Evolutionary conservation across 2,113 vertebrate species (phyloP), one percentile per base, ranked within the genome.

Genomic region (Athene noctua): DNA sequence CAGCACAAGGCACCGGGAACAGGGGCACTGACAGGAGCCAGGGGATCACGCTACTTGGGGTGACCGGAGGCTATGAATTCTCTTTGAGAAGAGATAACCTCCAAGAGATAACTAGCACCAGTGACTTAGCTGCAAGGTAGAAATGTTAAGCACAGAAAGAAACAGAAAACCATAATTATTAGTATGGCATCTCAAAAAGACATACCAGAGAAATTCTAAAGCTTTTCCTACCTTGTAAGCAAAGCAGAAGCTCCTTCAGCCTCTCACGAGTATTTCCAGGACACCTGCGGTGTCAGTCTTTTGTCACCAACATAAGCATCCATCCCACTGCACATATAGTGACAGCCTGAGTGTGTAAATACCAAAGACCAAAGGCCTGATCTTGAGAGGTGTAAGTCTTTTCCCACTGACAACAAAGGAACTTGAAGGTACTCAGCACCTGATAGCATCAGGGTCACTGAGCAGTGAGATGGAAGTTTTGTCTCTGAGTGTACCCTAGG

Each of bases 171-270:
- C 38, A 6, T 57, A 93, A 90, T 84, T 66, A 77, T n/a, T 70
- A 82, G 51, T 36, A 67, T 55, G 52, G 17, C 81, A 66, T 27
- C 46, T 88, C 79, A 70, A 72, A 83, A 84, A 42, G 44, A 80
- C 96, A 89, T 73, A 73, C 17, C 67, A 78, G 51, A 77, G 59
- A 92, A 67, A 46, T 42, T 88, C 59, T 91, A 57, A 92, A 77
- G 46, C 38, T 93, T 32, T 89, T 80, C 63, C 80, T 82, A 86
- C 30, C 49, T 71, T n/a, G 42, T 66, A 83, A 80, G n/a, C 68
- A 84, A 85, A 77, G 40, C 21, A 85, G 92, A 89, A 49, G 54
- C 61, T 95, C 61, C 81, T 92, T 73, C 80, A 86, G 54, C 67
- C 73, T 59, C 12, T 18, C 67, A 67, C 0, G 0, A 65, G 57